Percentiles rank a stretch among this genome's conserved stretches.
phyloP scores from a whole-genome alignment of 2,888 invertebrate genomes.

The Drosophila borealis region DNA sequence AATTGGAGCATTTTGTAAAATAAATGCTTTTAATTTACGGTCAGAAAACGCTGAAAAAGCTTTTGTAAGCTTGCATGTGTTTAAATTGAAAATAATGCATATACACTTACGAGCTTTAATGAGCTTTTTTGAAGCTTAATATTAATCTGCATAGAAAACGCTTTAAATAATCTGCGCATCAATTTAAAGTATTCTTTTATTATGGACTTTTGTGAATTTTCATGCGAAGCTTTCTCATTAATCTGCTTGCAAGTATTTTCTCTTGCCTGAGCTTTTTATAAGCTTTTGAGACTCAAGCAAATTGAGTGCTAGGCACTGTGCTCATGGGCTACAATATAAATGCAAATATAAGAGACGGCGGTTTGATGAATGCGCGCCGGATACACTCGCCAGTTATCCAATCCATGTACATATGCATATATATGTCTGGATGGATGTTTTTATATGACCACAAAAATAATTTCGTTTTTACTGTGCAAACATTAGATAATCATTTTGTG shows the following conservation, averaged over 20 bases:
- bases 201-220: background rate
- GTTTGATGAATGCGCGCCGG: conserved; percentile 65
- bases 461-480: conserved; percentile 75
- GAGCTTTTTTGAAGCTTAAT: too few relatives aligned
- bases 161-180: too few relatives aligned
- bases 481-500: conserved; percentile 78
- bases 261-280: background rate
- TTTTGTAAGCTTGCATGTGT: too few relatives aligned
- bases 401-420: conserved; percentile 4
- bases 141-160: too few relatives aligned
- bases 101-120: too few relatives aligned
- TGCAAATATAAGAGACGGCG: conserved; percentile 56
- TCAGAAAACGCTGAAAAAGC: too few relatives aligned
- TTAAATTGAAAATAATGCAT: too few relatives aligned
- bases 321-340: conserved; percentile 52
- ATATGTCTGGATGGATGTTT: conserved; percentile 44
- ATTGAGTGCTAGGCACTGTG: conserved; percentile 46
- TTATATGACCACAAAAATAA: conserved; percentile 72
- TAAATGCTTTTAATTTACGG: too few relatives aligned
- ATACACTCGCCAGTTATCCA: conserved; percentile 48
- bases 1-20: too few relatives aligned
- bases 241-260: background rate
- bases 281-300: background rate
- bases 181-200: too few relatives aligned
- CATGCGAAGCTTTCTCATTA: background rate